Base-by-base conservation (phyloP, 2,888 invertebrate species). In the Metacarcinus magister region DNA sequence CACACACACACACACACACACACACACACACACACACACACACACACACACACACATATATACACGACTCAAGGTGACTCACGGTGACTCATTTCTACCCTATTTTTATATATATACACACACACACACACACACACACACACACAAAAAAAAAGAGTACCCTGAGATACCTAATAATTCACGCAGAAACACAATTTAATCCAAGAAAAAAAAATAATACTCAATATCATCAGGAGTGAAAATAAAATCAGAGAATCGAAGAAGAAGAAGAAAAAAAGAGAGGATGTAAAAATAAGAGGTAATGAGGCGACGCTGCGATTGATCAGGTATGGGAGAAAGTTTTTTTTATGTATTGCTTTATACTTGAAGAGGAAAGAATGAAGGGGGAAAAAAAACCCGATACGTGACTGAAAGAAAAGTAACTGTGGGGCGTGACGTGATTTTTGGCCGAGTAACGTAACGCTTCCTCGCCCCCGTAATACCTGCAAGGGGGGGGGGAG, bases 1-100 rank as follows among this genome's bases (percentile, higher is more conserved):
- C 23, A 92, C 23, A 92, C 23, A 10, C 23, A 92, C 44, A 43
- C 48, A 32, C 32, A n/a, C 60, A 54, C 60, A 39, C 46, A 54
- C 54, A 93, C 54, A 93, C 16, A 60, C 60, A 89, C 54, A 48
- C 44, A 90, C 46, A 89, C 46, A 90, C 90, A 89, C 46, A 95
- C 46, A 39, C 32, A 95, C 89, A 54, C 39, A 54, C 54, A 90
- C 67, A 95, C 19, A 90, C 67, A 43, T 28, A 60, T 32, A 89
- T n/a, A 95, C 46, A 60, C n/a, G 67, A 67, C 67, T 67, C 67
- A 67, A 67, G 67, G 67, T 67, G 67, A n/a, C 67, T 67, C 46
- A 48, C n/a, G 3, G 60, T 93, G 43, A n/a, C 7, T 60, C 13
- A 48, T 48, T 93, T 48, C 60, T 28, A 60, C 54, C 54, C 19